Evolutionary conservation across 2,888 invertebrate genomes (phyloP), one percentile per base, ranked within the genome.

Genomic region (Nomada lathburiana): DNA sequence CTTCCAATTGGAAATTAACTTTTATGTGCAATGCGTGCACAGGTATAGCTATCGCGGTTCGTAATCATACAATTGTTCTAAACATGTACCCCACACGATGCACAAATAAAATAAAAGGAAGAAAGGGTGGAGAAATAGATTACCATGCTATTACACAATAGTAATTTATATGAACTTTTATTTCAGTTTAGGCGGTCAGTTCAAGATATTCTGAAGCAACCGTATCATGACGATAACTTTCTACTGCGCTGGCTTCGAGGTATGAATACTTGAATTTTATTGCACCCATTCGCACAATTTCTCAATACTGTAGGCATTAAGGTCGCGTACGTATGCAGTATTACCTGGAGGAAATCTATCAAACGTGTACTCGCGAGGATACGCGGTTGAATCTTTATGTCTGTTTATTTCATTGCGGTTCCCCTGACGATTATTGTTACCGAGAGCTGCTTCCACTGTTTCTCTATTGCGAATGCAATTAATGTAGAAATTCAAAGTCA

Each of bases 221-320:
- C 97, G 0, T 96, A 97, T 87, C 97, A 97, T 89, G 96, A 97
- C 92, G 98, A 98, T 89, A 96, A 96, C 87, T 98, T 96, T 93
- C 95, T 98, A 36, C 93, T 97, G 9, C 95, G 98, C 85, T 98
- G 98, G 98, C 95, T 98, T 0, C 94, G 96, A 95, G 98, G 98
- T 97, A 94, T 93, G 93, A 60, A 26, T 57, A 16, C 44, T 53
- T 68, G 47, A 76, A 50, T 76, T 72, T 76, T 57, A 50, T 18
- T 57, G 62, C 23, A 71, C 80, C 23, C n/a, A 52, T 50, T 42
- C 16, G 18, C 13, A 29, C 13, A 44, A 2, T 75, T 63, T 72
- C 71, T 42, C 42, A 60, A 72, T 26, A 23, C 16, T 1, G 13
- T 10, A 44, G n/a, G 36, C 13, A 23, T 44, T 26, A 55, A 64